These are phyloP conservation scores for Sesia bembeciformis DNA, from an alignment of 2,888 invertebrate species.

Conservation along the genomic window DNA sequence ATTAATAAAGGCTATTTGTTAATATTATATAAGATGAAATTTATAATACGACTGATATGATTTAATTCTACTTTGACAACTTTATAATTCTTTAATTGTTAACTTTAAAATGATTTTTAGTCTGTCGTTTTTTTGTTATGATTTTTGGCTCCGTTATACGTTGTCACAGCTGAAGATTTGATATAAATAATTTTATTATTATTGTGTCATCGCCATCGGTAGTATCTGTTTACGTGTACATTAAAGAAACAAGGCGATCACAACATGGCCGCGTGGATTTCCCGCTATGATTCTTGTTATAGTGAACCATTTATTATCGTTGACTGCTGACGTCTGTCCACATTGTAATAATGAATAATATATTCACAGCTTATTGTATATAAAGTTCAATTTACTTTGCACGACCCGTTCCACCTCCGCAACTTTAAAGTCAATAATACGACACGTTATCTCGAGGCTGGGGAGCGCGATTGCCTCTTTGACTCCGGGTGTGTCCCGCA, in stretches of 20 bases:
- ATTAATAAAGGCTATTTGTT: too few relatives aligned
- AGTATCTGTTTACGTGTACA: not conserved
- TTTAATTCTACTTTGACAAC: too few relatives aligned
- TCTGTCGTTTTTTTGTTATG: too few relatives aligned
- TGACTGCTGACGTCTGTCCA: constrained; percentile 53
- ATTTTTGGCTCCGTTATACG: too few relatives aligned
- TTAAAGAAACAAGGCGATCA: constrained; percentile 36
- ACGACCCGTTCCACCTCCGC: constrained; percentile 47
- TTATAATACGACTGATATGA: too few relatives aligned
- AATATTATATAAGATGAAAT: too few relatives aligned
- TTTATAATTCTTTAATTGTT: too few relatives aligned
- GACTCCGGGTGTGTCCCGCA: constrained; percentile 64
- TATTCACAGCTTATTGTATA: constrained; percentile 24
- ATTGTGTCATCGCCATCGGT: not conserved
- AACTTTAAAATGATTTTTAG: too few relatives aligned
- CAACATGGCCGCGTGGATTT: constrained; percentile 68
- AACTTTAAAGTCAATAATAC: constrained; percentile 68
- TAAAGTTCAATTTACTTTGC: constrained; percentile 51
- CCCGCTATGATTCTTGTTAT: constrained; percentile 65
- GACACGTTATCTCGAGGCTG: constrained; percentile 62
- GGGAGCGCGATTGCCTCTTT: constrained; percentile 53
- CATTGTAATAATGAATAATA: constrained; percentile 27
- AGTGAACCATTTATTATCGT: constrained; percentile 70
- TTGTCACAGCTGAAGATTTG: too few relatives aligned
- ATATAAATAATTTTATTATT: too few relatives aligned